These are phyloP conservation scores for Siniperca obscura DNA, from an alignment of 2,797 vertebrate species.

Conservation along the genomic window DNA sequence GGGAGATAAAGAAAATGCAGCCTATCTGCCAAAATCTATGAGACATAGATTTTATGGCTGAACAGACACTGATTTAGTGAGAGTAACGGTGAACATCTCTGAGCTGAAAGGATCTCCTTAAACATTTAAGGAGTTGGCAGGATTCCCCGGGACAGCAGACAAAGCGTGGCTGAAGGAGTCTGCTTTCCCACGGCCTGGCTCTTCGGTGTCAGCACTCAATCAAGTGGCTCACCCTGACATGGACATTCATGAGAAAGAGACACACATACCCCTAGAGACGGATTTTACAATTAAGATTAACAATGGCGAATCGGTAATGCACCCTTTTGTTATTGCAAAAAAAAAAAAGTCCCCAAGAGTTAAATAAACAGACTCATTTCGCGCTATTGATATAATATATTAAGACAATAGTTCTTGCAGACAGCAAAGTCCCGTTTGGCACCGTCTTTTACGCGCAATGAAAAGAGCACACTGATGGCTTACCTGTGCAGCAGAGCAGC, in stretches of 20 bases:
- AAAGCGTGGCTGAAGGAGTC: constrained; percentile 76
- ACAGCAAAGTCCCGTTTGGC: not conserved
- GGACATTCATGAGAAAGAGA: constrained; percentile 65
- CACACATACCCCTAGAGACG: constrained; percentile 40
- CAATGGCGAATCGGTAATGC: not conserved
- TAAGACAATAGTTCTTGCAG: not conserved
- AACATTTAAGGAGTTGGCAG: constrained; percentile 77
- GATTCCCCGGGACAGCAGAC: constrained; percentile 75
- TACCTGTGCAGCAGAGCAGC: constrained; percentile 82
- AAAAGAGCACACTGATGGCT: constrained; percentile 44
- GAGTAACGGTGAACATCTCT: constrained; percentile 62
- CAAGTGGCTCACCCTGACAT: constrained; percentile 68
- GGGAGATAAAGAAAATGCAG: constrained; percentile 22
- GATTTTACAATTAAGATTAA: constrained; percentile 55
- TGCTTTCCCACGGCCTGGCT: constrained; percentile 85
- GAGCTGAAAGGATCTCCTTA: constrained; percentile 72
- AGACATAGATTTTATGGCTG: constrained; percentile 43
- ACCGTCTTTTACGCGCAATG: constrained; percentile 16
- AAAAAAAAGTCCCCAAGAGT: not conserved
- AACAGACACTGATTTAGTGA: constrained; percentile 60
- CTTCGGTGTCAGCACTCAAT: constrained; percentile 79
- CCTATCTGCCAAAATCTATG: constrained; percentile 48
- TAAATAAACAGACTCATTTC: not conserved
- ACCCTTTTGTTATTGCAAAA: not conserved
- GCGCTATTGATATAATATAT: not conserved